These are phyloP conservation scores for Brenthis hecate DNA, from an alignment of 2,888 invertebrate genomes.

Conservation along the genomic window DNA sequence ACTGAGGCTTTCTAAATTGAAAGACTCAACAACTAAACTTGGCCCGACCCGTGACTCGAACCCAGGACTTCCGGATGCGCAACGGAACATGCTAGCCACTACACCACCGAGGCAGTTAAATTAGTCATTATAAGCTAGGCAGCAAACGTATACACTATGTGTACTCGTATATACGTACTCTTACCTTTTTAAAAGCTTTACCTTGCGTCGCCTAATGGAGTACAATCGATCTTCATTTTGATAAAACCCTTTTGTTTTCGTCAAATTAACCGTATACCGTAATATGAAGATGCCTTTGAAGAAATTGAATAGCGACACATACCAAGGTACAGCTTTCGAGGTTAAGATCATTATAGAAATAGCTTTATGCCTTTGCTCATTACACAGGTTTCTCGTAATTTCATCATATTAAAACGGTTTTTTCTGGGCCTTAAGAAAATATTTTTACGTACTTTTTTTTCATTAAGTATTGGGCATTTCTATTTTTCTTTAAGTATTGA, in stretches of 20 bases:
- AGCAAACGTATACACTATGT: too few species aligned
- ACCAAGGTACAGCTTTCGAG: conserved; percentile 20
- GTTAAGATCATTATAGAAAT: conserved; percentile 25
- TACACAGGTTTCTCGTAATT: neutral
- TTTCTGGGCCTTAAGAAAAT: neutral
- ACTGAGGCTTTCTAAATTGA: too few species aligned
- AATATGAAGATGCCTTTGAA: conserved; percentile 27
- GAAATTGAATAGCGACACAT: conserved; percentile 31
- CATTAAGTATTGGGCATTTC: too few species aligned
- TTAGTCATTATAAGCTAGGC: too few species aligned
- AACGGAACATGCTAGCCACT: too few species aligned
- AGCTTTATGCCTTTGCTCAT: conserved; percentile 8
- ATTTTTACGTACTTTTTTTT: too few species aligned
- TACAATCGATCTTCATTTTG: conserved; percentile 37
- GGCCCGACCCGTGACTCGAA: too few species aligned
- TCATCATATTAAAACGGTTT: conserved; percentile 2
- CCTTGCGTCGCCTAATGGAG: conserved; percentile 31
- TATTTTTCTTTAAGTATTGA: too few species aligned
- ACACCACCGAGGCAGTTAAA: too few species aligned
- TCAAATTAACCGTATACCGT: conserved; percentile 48
- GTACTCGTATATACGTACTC: too few species aligned
- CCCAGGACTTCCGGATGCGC: too few species aligned
- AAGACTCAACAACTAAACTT: too few species aligned
- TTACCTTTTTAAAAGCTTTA: conserved; percentile 23
- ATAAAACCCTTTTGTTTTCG: conserved; percentile 47